Evolutionary conservation across 2,113 vertebrate genomes (phyloP), one percentile per base, ranked within the genome.

Genomic region (Callionymus lyra): DNA sequence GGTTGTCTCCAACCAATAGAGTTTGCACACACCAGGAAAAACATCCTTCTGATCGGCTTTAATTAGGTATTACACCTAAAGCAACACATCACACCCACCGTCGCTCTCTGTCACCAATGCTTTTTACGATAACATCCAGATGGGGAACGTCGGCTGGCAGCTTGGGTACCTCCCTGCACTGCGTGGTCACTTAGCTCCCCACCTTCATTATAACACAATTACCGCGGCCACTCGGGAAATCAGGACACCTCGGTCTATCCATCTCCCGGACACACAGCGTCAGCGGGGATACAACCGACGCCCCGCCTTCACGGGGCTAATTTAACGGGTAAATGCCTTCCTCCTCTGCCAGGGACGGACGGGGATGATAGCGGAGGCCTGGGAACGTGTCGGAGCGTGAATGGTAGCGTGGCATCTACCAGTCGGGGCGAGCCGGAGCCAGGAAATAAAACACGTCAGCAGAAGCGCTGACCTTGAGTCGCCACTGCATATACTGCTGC

Each of bases 401-500:
- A 27, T 27, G 21, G 21, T 4, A 27, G 15, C 36, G 43, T 17
- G 17, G 63, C 41, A 58, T 63, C 54, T 10, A 32, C 59, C 53
- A 43, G 52, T 45, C n/a, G n/a, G n/a, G 32, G 21, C 47, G 40
- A 49, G 40, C 41, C 59, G 53, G 61, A 52, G 57, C 47, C 27
- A 2, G 67, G 64, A 48, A 57, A 53, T 54, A 44, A 65, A n/a
- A 70, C 37, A 59, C 70, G 76, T 82, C 75, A 72, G 78, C 73
- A 78, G 54, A 79, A 78, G 68, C 48, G 53, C 45, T 64, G 76
- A 81, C 78, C 78, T 84, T 84, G 74, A 77, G 45, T 56, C 45
- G 18, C 46, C 66, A 57, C 70, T 57, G 69, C 63, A 78, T 39
- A 78, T 39, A 52, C 44, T 61, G 42, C 53, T 57, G 65, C 45